Conservation (phyloP, 1,140 invertebrate genomes). For the Drosophila setifemur region DNA sequence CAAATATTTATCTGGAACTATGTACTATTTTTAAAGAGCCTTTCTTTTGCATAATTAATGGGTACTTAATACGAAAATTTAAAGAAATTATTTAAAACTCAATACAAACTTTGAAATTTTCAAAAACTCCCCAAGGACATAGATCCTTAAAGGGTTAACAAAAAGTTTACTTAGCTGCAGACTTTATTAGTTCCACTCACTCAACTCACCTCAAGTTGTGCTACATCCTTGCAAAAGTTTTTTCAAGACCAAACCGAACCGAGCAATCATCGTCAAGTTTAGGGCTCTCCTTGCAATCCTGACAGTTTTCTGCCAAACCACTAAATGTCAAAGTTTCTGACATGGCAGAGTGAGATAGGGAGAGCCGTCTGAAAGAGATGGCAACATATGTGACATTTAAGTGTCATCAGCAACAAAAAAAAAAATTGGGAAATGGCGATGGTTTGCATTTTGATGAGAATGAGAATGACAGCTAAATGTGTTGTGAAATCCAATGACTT, state of each 20-base stretch:
- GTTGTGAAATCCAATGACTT: slow-evolving; percentile 53
- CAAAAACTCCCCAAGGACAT: no score
- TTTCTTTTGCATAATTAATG: no score
- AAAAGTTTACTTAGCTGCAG: slow-evolving; percentile 1
- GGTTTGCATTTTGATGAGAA: slow-evolving; percentile 78
- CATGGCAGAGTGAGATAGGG: slow-evolving; percentile 23
- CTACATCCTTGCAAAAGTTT: slow-evolving; percentile 55
- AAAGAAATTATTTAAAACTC: background rate
- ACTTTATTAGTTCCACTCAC: slow-evolving; percentile 36
- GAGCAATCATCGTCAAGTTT: slow-evolving; percentile 76
- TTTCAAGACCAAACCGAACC: slow-evolving; percentile 46
- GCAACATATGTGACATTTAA: slow-evolving; percentile 74
- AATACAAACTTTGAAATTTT: no score
- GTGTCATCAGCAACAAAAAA: no score
- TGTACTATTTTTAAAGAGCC: background rate
- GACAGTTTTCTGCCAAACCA: slow-evolving; percentile 79
- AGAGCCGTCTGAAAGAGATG: background rate
- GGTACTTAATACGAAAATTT: background rate
- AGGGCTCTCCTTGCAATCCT: slow-evolving; percentile 47
- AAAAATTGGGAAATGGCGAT: slow-evolving; percentile 58
- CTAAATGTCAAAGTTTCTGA: slow-evolving; percentile 78
- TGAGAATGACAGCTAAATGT: slow-evolving; percentile 71
- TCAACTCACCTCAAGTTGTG: slow-evolving; percentile 13
- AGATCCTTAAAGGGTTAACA: background rate
- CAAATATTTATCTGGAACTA: no score